Evolutionary conservation across 2,113 vertebrate genomes (phyloP).

Genomic region (Tyto alba): DNA sequence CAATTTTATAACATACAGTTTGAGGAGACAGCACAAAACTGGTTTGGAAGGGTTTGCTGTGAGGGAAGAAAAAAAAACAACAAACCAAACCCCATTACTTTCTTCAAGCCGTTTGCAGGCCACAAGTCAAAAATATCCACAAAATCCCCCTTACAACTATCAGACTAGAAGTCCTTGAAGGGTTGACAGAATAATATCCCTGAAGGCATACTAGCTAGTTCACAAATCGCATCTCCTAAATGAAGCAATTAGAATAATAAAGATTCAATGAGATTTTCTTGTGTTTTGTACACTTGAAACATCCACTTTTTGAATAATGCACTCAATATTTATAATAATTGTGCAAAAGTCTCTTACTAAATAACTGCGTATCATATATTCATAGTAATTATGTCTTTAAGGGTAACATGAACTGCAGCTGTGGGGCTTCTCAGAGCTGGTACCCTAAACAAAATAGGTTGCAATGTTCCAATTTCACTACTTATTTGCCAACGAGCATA

Average conservation of each 20-base stretch:
- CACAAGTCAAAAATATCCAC: background rate
- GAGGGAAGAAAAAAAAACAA: background rate
- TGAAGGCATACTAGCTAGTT: background rate
- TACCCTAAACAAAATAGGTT: background rate
- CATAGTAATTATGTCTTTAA: background rate
- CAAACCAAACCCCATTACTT: no score
- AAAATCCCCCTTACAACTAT: background rate
- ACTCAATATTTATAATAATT: background rate
- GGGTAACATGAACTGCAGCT: background rate
- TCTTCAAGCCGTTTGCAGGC: background rate
- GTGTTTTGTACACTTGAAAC: background rate
- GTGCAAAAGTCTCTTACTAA: background rate
- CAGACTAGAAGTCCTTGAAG: background rate
- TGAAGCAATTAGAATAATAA: background rate
- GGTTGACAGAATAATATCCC: background rate
- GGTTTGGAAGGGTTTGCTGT: background rate
- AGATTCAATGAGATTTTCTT: background rate
- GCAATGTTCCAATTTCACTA: background rate
- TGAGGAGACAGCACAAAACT: background rate
- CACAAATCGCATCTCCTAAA: constrained; percentile 1
- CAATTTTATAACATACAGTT: background rate
- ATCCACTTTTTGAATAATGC: background rate
- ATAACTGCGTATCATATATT: background rate
- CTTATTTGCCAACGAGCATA: background rate
- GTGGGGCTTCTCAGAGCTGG: background rate